Evolutionary conservation across 1,140 invertebrate genomes (phyloP).

Genomic region (Neoseiulus cucumeris): DNA sequence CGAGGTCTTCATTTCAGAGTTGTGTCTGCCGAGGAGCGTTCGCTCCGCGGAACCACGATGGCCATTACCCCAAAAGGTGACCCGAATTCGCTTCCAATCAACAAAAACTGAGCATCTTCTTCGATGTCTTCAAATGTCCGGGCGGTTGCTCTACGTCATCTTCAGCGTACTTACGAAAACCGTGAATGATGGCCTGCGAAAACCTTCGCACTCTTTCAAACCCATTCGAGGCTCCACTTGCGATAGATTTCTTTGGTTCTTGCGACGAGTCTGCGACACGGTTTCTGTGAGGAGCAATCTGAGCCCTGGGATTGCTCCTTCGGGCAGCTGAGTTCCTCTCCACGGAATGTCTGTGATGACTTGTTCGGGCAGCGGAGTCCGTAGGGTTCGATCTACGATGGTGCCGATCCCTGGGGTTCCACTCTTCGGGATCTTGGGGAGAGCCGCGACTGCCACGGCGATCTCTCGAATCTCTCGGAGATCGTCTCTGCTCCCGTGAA

Average conservation of each 20-base stretch:
- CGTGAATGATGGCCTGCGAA: conserved; percentile 8
- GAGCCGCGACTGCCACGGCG: background rate
- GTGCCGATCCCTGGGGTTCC: background rate
- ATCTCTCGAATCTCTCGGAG: background rate
- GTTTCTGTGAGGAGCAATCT: too few relatives aligned
- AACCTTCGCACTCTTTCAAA: background rate
- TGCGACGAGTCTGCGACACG: too few relatives aligned
- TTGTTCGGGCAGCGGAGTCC: background rate
- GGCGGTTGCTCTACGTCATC: background rate
- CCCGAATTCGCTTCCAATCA: too few relatives aligned
- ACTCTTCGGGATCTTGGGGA: background rate
- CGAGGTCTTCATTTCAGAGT: too few relatives aligned
- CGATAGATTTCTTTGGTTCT: background rate
- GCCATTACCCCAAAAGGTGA: too few relatives aligned
- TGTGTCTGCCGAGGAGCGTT: too few relatives aligned
- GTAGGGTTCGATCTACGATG: background rate
- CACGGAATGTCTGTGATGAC: background rate
- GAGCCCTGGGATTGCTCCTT: too few relatives aligned
- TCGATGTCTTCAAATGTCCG: too few relatives aligned
- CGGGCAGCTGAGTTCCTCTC: too few relatives aligned
- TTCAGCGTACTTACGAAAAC: background rate
- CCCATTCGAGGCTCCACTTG: conserved; percentile 7
- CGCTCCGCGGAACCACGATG: too few relatives aligned
- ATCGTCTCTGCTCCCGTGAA: background rate
- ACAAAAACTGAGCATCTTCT: too few relatives aligned